phyloP scores from a whole-genome alignment of 2,797 vertebrate genomes.

The Alectoris magna region DNA sequence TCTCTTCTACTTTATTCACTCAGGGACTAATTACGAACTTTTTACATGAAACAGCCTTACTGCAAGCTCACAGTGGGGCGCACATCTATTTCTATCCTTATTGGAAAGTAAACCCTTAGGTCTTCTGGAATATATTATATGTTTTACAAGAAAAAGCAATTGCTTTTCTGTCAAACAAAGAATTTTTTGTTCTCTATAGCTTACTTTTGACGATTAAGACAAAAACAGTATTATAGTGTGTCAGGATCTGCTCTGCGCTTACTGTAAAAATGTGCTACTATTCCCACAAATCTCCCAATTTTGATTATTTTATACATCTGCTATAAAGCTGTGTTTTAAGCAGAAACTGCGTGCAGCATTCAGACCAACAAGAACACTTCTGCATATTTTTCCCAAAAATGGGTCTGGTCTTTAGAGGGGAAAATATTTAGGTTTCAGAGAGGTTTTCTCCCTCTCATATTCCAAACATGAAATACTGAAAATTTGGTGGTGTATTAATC shows the following conservation, averaged over 20 bases:
- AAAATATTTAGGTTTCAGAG: constrained; percentile 72
- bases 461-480: constrained; percentile 47
- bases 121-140: constrained; percentile 92
- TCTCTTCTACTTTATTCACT: constrained; percentile 93
- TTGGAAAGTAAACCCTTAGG: constrained; percentile 94
- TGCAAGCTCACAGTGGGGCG: constrained; percentile 83
- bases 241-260: constrained; percentile 43
- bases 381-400: constrained; percentile 72
- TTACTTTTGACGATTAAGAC: constrained; percentile 72
- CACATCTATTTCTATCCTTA: constrained; percentile 79
- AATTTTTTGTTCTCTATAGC: constrained; percentile 54
- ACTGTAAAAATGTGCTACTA: background rate
- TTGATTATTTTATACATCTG: constrained; percentile 20
- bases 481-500: constrained; percentile 45
- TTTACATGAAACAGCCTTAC: constrained; percentile 90
- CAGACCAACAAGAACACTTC: constrained; percentile 52
- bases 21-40: constrained; percentile 99
- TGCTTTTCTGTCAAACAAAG: constrained; percentile 75
- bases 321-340: constrained; percentile 22
- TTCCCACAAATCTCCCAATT: constrained; percentile 19
- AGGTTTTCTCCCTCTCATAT: constrained; percentile 62
- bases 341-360: constrained; percentile 50
- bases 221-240: constrained; percentile 29
- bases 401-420: constrained; percentile 75
- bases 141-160: constrained; percentile 86